A percentile compares a stretch with the other conserved stretches of the same genome.
Conservation (phyloP, 2,888 invertebrate genomes). For the Drosophila tanythrix region DNA sequence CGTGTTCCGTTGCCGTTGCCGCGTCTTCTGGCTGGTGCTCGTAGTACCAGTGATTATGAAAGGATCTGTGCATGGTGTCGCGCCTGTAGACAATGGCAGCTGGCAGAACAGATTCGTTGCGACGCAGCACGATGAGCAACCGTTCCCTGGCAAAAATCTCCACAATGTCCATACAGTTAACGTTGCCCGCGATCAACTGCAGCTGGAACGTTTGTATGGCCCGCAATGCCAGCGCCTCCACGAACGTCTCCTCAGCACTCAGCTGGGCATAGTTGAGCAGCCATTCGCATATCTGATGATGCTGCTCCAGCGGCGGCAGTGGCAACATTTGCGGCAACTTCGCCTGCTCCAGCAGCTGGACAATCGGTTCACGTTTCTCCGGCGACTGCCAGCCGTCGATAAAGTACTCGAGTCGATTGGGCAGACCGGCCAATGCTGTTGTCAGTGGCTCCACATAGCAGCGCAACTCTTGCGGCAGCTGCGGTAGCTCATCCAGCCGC, state of each 20-base stretch:
- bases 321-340: constrained; percentile 84
- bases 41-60: constrained; percentile 53
- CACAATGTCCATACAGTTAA: constrained; percentile 77
- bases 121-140: constrained; percentile 47
- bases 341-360: constrained; percentile 86
- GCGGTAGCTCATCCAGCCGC: constrained; percentile 87
- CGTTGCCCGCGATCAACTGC: constrained; percentile 35
- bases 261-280: constrained; percentile 70
- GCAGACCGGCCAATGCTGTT: constrained; percentile 86
- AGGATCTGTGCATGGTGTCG: constrained; percentile 31
- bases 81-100: constrained; percentile 72
- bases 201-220: constrained; percentile 70
- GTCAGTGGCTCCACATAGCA: constrained; percentile 85
- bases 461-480: constrained; percentile 89
- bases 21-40: constrained; percentile 35
- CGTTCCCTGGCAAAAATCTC: constrained; percentile 72
- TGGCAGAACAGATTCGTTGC: constrained; percentile 43
- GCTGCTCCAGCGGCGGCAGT: constrained; percentile 26
- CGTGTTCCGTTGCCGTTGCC: not conserved
- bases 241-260: constrained; percentile 56
- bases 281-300: constrained; percentile 54
- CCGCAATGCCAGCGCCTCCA: constrained; percentile 69
- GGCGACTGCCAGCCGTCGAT: constrained; percentile 87
- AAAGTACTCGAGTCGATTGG: constrained; percentile 88
- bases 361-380: constrained; percentile 86